phyloP scores from a whole-genome alignment of 2,113 vertebrate species.

The Hyla sarda region DNA sequence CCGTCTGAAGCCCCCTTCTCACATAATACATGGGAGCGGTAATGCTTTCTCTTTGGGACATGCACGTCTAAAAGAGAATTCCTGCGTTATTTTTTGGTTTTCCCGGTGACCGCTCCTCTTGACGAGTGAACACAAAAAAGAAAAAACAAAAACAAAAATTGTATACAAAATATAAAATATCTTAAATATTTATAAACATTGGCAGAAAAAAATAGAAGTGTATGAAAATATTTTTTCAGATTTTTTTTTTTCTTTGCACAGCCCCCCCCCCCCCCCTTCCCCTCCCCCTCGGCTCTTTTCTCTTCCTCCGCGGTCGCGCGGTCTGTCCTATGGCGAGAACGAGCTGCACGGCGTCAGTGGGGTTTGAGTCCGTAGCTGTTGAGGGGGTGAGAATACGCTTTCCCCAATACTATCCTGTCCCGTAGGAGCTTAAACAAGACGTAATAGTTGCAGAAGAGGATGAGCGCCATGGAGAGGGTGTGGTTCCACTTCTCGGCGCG shows the following conservation, averaged over 20 bases:
- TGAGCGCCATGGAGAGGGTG: slow-evolving; percentile 95
- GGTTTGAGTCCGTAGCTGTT: slow-evolving; percentile 89
- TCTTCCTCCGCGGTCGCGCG: slow-evolving; percentile 62
- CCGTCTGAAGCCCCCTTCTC: neutral
- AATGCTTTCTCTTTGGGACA: neutral
- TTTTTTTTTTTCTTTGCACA: too few relatives aligned
- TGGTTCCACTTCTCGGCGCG: slow-evolving; percentile 99
- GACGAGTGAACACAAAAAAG: slow-evolving; percentile 68
- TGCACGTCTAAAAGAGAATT: slow-evolving; percentile 67
- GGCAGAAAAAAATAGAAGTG: slow-evolving; percentile 99
- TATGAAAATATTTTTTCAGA: slow-evolving; percentile 90
- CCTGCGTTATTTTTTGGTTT: slow-evolving; percentile 76
- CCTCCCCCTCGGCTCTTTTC: too few relatives aligned
- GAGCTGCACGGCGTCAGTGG: slow-evolving; percentile 72
- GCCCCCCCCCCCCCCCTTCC: too few relatives aligned
- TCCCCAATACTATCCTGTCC: slow-evolving; percentile 95
- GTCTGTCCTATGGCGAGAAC: slow-evolving; percentile 33
- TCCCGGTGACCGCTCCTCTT: slow-evolving; percentile 69
- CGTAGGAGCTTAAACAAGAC: slow-evolving; percentile 97
- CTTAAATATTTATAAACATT: slow-evolving; percentile 99
- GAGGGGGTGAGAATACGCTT: slow-evolving; percentile 91
- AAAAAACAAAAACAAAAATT: slow-evolving; percentile 73
- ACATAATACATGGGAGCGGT: slow-evolving; percentile 9
- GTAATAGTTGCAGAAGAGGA: slow-evolving; percentile 98
- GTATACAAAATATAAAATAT: slow-evolving; percentile 99